These are phyloP conservation scores for Drosophila mimica DNA, from an alignment of 2,888 invertebrate species.

Conservation along the genomic window DNA sequence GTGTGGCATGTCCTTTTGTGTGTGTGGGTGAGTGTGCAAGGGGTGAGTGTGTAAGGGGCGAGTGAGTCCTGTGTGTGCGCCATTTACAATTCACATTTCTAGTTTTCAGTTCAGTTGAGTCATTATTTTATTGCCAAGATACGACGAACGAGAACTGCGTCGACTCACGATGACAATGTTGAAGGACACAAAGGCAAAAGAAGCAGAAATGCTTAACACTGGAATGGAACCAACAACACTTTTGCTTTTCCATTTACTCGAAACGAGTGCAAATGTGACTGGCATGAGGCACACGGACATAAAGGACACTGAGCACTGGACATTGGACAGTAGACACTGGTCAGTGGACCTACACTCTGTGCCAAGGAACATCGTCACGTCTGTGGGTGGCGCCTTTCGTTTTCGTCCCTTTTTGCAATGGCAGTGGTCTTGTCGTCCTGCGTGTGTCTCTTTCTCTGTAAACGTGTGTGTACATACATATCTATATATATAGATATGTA, in stretches of 20 bases:
- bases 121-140: slow-evolving; percentile 82
- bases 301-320: slow-evolving; percentile 13
- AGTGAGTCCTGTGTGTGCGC: slow-evolving; percentile 65
- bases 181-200: slow-evolving; percentile 48
- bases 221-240: slow-evolving; percentile 60
- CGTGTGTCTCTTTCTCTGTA: slow-evolving; percentile 28
- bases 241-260: slow-evolving; percentile 68
- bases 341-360: slow-evolving; percentile 6
- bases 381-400: slow-evolving; percentile 68
- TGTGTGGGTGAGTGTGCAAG: slow-evolving; percentile 8
- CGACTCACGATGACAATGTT: slow-evolving; percentile 66
- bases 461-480: slow-evolving; percentile 30
- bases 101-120: slow-evolving; percentile 82
- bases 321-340: slow-evolving; percentile 7
- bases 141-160: slow-evolving; percentile 62
- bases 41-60: slow-evolving; percentile 22
- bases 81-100: slow-evolving; percentile 81
- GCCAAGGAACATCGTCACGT: slow-evolving; percentile 50
- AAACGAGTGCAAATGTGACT: slow-evolving; percentile 13
- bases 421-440: slow-evolving; percentile 39
- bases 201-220: slow-evolving; percentile 22
- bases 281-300: slow-evolving; percentile 10
- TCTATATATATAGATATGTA: slow-evolving; percentile 35
- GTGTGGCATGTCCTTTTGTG: slow-evolving; percentile 19
- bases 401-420: slow-evolving; percentile 59